phyloP scores from a whole-genome alignment of 2,113 vertebrate species.

The Catharus bicknelli region DNA sequence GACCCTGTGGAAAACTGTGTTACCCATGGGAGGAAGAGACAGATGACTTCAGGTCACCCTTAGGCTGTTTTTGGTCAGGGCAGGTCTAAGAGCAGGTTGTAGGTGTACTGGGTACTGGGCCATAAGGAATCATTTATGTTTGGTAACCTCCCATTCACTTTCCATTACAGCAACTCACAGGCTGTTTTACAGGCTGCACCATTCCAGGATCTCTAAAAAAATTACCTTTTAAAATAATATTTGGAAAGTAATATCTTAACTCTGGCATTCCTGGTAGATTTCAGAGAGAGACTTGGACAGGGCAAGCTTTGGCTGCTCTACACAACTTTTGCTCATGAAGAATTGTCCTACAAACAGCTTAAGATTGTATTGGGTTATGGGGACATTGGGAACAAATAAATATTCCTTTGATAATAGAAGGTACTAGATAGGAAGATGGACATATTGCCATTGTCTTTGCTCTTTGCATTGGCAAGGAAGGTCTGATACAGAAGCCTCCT shows the following conservation, averaged over 20 bases:
- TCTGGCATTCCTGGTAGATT: background rate
- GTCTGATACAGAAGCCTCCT: background rate
- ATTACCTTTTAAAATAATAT: background rate
- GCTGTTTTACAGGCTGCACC: background rate
- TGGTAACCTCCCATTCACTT: background rate
- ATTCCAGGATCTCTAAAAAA: background rate
- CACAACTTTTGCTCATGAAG: background rate
- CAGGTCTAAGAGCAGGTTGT: background rate
- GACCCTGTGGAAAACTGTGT: background rate
- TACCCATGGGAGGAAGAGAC: conserved; percentile 20
- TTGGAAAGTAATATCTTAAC: background rate
- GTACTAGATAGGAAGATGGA: background rate
- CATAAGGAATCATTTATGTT: conserved; percentile 6
- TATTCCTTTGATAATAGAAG: background rate
- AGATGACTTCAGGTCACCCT: conserved; percentile 11
- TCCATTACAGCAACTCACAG: background rate
- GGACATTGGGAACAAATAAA: background rate
- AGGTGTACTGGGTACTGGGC: background rate
- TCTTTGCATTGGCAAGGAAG: background rate
- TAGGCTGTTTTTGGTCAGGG: background rate
- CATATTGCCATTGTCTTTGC: background rate
- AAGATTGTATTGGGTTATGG: background rate
- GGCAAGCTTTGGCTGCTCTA: background rate
- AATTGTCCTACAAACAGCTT: background rate
- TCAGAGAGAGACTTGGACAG: background rate